These are phyloP conservation scores for Sialia sialis DNA, from an alignment of 2,113 vertebrate species.

Conservation along the genomic window DNA sequence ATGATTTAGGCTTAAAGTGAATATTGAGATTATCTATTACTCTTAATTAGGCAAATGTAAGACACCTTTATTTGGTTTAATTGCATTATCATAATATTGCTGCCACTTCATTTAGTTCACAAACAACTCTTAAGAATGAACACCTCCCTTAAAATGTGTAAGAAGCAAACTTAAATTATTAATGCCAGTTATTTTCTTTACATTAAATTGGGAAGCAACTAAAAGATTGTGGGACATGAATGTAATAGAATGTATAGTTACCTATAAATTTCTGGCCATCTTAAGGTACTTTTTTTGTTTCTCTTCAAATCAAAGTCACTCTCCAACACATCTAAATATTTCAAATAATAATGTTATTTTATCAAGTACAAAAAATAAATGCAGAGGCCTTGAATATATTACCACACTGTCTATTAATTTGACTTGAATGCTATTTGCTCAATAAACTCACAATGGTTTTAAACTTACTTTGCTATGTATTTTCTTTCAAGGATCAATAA, in stretches of 20 bases:
- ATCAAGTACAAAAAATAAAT: neutral
- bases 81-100: neutral
- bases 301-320: neutral
- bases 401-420: neutral
- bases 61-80: neutral
- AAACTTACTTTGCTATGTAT: constrained; percentile 1
- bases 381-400: neutral
- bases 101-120: neutral
- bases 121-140: neutral
- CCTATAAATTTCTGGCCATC: neutral
- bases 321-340: neutral
- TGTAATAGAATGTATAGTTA: neutral
- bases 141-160: neutral
- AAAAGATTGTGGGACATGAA: neutral
- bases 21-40: neutral
- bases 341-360: neutral
- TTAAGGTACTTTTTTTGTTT: neutral
- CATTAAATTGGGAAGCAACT: neutral
- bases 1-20: neutral
- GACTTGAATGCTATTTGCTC: neutral
- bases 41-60: neutral
- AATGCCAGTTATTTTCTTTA: neutral
- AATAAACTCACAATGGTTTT: neutral
- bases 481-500: neutral
- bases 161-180: neutral